These are phyloP conservation scores for Myripristis murdjan DNA, from an alignment of 2,797 vertebrate species.

Conservation along the genomic window DNA sequence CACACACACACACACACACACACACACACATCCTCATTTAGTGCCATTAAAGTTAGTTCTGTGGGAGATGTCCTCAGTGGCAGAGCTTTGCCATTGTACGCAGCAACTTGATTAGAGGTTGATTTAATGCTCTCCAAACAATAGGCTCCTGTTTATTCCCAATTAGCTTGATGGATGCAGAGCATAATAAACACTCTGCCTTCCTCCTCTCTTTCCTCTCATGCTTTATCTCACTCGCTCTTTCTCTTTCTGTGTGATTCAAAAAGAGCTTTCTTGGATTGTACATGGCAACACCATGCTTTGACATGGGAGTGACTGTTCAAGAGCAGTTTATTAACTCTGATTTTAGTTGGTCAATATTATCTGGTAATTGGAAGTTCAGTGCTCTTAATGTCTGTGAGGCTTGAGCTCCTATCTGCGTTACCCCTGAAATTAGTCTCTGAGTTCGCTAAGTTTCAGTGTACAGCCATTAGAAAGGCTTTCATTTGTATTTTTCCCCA, in stretches of 20 bases:
- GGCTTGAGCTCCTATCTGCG: constrained; percentile 21
- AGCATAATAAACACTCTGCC: constrained; percentile 61
- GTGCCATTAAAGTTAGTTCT: constrained; percentile 70
- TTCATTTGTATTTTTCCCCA: background rate
- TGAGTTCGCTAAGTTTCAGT: background rate
- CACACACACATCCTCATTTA: constrained; percentile 44
- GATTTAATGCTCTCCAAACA: constrained; percentile 80
- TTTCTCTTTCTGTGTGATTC: constrained; percentile 34
- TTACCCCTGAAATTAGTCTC: constrained; percentile 16
- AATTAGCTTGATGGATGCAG: constrained; percentile 80
- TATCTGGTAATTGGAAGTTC: constrained; percentile 67
- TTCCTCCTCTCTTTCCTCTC: constrained; percentile 21
- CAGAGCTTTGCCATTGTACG: constrained; percentile 39
- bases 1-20: constrained; percentile 13
- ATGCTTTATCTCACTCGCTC: constrained; percentile 17
- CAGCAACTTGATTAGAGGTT: constrained; percentile 73
- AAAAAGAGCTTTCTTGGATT: constrained; percentile 34
- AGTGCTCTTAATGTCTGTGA: constrained; percentile 44
- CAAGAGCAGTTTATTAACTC: constrained; percentile 59
- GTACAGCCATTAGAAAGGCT: background rate
- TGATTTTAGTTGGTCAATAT: constrained; percentile 35
- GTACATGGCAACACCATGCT: constrained; percentile 55
- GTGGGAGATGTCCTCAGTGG: constrained; percentile 50
- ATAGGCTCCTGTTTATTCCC: constrained; percentile 77
- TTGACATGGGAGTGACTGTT: constrained; percentile 65